phyloP scores from a whole-genome alignment of 2,888 invertebrate species.

The Lycocerus yunnanus region DNA sequence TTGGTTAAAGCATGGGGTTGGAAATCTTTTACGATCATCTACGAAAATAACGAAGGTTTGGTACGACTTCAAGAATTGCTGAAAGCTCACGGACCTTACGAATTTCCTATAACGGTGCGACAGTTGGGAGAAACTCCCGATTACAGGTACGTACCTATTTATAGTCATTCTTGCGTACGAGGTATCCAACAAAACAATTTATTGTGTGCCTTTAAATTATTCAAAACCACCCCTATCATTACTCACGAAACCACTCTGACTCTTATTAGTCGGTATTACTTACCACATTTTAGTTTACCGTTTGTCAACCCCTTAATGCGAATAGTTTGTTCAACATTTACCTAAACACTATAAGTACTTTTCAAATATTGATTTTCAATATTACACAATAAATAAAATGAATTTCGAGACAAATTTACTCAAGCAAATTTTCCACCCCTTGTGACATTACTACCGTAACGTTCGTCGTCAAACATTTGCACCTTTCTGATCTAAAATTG shows the following conservation, averaged over 20 bases:
- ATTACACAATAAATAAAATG: background rate
- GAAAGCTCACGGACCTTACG: conserved; percentile 85
- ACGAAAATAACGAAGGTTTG: conserved; percentile 93
- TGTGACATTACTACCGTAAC: conserved; percentile 12
- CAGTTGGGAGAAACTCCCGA: conserved; percentile 84
- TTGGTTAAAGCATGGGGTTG: conserved; percentile 89
- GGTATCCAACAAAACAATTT: conserved; percentile 2
- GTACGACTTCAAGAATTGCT: conserved; percentile 85
- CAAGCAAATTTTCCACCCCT: conserved; percentile 6
- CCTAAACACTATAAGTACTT: background rate
- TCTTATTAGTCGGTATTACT: conserved; percentile 24
- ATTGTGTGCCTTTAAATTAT: conserved; percentile 3
- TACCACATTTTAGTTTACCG: background rate
- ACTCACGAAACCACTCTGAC: conserved; percentile 21
- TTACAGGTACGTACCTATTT: conserved; percentile 72
- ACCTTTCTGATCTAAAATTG: conserved; percentile 14
- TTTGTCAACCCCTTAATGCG: background rate
- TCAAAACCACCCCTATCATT: conserved; percentile 18
- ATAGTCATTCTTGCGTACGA: background rate
- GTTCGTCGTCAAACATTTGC: conserved; percentile 21
- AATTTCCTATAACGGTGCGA: conserved; percentile 81
- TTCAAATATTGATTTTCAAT: background rate
- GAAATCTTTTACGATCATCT: conserved; percentile 96
- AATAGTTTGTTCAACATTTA: conserved; percentile 9
- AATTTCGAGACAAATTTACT: background rate